These are phyloP conservation scores for Tetramorium bicarinatum DNA, from an alignment of 2,888 invertebrate genomes.

Conservation along the genomic window DNA sequence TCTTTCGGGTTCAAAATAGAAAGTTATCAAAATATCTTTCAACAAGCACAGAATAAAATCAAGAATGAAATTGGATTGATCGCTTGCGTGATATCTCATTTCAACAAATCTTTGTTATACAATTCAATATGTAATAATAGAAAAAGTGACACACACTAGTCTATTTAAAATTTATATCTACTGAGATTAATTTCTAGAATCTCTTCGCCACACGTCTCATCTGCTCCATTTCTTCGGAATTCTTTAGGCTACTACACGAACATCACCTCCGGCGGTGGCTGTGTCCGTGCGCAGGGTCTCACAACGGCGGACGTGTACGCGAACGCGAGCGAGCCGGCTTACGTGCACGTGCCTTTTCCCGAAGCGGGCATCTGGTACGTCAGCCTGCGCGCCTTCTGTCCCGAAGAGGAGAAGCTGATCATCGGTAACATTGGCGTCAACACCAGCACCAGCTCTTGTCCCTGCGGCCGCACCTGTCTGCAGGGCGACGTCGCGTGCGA, in stretches of 20 bases:
- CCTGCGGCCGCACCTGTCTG: conserved; percentile 85
- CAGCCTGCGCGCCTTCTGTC: conserved; percentile 91
- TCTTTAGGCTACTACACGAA: conserved; percentile 77
- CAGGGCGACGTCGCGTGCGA: conserved; percentile 80
- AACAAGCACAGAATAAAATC: neutral
- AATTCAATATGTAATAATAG: neutral
- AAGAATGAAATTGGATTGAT: neutral
- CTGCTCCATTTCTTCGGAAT: neutral
- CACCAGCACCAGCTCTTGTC: conserved; percentile 74
- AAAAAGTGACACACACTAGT: neutral
- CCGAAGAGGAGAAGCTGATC: conserved; percentile 85
- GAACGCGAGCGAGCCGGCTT: conserved; percentile 89
- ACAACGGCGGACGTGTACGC: conserved; percentile 89
- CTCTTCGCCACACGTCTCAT: neutral
- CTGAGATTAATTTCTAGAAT: neutral
- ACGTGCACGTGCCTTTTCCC: conserved; percentile 92
- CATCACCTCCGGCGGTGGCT: conserved; percentile 78
- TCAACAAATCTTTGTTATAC: neutral
- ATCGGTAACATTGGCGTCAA: neutral
- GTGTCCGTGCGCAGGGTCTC: conserved; percentile 66
- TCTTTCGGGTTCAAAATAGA: neutral
- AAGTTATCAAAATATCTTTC: neutral
- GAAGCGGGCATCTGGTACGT: conserved; percentile 95
- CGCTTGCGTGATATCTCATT: neutral
- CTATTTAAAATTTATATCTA: neutral